Percentiles rank a stretch among this genome's conserved stretches.
phyloP scores from a whole-genome alignment of 2,888 invertebrate genomes.

The Strigamia crassipes region DNA sequence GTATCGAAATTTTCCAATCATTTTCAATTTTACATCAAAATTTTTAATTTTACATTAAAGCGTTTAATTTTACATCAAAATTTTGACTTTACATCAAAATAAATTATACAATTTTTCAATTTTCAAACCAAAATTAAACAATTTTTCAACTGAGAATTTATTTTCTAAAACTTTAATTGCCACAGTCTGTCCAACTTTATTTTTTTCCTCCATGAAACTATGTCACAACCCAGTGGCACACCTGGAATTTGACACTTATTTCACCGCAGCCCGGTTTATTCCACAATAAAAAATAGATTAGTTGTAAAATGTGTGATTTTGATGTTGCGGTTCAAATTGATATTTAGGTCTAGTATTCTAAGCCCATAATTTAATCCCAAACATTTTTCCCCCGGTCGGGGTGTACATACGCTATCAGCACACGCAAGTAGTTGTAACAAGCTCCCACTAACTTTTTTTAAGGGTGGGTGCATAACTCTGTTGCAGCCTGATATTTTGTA shows the following conservation, averaged over 20 bases:
- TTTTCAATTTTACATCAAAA: too few species aligned
- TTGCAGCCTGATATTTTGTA: background rate
- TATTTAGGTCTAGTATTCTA: background rate
- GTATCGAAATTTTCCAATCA: too few species aligned
- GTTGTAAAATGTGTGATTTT: background rate
- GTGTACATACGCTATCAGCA: background rate
- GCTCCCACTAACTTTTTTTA: background rate
- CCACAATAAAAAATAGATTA: background rate
- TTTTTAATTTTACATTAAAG: too few species aligned
- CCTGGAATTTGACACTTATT: background rate
- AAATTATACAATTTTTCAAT: too few species aligned
- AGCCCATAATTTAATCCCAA: too few species aligned
- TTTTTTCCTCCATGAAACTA: background rate
- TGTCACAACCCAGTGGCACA: slow-evolving; percentile 3
- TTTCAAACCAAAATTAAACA: too few species aligned
- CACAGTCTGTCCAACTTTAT: background rate
- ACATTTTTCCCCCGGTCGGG: background rate
- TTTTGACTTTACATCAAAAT: too few species aligned
- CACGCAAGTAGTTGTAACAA: background rate
- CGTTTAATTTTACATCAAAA: too few species aligned
- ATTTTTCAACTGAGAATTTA: too few species aligned
- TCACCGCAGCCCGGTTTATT: background rate
- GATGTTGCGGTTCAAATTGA: too few species aligned
- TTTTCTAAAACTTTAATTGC: too few species aligned
- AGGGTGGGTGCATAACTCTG: background rate